These are phyloP conservation scores for Dryobota labecula DNA, from an alignment of 2,888 invertebrate genomes.

Conservation along the genomic window DNA sequence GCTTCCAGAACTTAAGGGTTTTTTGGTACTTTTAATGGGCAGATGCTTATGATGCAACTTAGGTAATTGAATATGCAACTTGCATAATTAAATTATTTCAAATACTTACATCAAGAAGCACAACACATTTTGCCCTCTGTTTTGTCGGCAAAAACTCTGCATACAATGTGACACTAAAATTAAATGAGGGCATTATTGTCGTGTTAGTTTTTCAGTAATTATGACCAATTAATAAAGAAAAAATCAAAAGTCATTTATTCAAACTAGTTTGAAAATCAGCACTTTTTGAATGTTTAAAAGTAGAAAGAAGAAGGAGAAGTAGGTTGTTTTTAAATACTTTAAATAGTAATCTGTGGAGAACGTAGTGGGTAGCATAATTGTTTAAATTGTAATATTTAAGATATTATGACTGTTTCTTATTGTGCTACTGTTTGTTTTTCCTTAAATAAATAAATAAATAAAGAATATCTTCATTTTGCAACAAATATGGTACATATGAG, in stretches of 20 bases:
- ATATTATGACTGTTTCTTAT: too few relatives aligned
- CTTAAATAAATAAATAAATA: too few relatives aligned
- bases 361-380: too few relatives aligned
- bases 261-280: too few relatives aligned
- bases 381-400: too few relatives aligned
- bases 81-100: not conserved
- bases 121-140: slow-evolving; percentile 98
- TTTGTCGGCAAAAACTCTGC: slow-evolving; percentile 98
- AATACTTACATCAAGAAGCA: slow-evolving; percentile 96
- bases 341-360: too few relatives aligned
- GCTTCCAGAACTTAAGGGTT: not conserved
- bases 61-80: not conserved
- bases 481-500: not conserved
- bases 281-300: too few relatives aligned
- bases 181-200: not conserved
- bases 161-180: slow-evolving; percentile 96
- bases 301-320: too few relatives aligned
- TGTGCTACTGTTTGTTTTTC: too few relatives aligned
- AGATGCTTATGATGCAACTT: not conserved
- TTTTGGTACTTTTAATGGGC: not conserved
- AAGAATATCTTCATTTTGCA: not conserved
- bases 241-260: too few relatives aligned
- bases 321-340: too few relatives aligned
- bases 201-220: not conserved
- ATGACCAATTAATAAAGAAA: not conserved